These are phyloP conservation scores for Zoanthus sansibaricus DNA, from an alignment of 92 coral and sea anemone genomes.

Conservation along the genomic window DNA sequence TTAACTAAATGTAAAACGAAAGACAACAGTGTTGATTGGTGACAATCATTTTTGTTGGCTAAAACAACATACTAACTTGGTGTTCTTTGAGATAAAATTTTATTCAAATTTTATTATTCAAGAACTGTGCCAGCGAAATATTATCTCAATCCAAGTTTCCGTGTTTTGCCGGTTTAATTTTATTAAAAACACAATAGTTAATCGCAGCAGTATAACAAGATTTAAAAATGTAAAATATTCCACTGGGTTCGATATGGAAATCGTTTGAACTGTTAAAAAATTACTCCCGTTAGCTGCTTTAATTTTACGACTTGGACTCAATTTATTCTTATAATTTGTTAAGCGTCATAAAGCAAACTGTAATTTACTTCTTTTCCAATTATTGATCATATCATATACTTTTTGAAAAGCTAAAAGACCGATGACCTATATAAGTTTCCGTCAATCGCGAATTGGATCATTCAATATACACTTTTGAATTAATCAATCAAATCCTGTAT, in stretches of 20 bases:
- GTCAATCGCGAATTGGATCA: not conserved
- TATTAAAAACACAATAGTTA: constrained; percentile 1
- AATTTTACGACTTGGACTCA: not conserved
- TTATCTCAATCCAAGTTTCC: not conserved
- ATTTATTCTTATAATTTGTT: not conserved
- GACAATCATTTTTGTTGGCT: not conserved
- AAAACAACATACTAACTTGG: not conserved
- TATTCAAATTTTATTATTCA: not conserved
- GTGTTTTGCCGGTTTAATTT: not conserved
- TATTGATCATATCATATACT: too few species aligned
- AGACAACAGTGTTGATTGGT: not conserved
- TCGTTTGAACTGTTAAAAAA: not conserved
- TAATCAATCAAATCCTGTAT: not conserved
- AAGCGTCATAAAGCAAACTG: too few species aligned
- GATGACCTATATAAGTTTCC: too few species aligned
- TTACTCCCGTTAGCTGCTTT: not conserved
- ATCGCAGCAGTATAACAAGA: not conserved
- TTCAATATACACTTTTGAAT: not conserved
- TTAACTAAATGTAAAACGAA: not conserved
- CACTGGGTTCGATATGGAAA: not conserved
- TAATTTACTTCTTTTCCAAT: too few species aligned
- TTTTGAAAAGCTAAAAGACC: too few species aligned
- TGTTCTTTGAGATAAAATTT: not conserved
- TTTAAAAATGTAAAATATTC: not conserved
- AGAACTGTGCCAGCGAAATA: not conserved